These are phyloP conservation scores for Cyaniris semiargus DNA, from an alignment of 2,888 invertebrate genomes.

Conservation along the genomic window DNA sequence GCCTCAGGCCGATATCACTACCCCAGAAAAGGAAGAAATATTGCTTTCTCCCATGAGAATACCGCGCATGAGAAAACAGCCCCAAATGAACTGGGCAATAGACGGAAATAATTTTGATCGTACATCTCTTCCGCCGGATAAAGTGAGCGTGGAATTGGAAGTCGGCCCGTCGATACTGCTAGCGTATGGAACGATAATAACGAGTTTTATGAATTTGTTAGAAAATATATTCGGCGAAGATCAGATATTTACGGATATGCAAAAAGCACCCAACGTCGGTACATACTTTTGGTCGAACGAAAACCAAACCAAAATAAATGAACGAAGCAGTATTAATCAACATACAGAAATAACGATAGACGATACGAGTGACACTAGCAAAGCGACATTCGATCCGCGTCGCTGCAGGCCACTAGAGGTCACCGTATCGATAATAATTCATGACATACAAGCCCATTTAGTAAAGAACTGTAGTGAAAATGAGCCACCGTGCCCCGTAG, in stretches of 20 bases:
- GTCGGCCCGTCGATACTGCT: conserved; percentile 96
- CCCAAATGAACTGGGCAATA: conserved; percentile 83
- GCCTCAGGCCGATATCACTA: conserved; percentile 95
- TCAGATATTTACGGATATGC: conserved; percentile 96
- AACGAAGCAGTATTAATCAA: conserved; percentile 68
- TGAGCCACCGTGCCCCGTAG: conserved; percentile 95
- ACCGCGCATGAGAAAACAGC: conserved; percentile 87
- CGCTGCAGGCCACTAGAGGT: conserved; percentile 94
- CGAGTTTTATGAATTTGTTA: conserved; percentile 93
- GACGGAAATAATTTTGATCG: conserved; percentile 93
- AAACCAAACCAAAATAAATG: conserved; percentile 61
- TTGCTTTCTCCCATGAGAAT: conserved; percentile 95
- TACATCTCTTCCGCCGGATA: conserved; percentile 90
- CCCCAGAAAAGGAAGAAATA: conserved; percentile 96
- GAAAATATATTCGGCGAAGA: conserved; percentile 99
- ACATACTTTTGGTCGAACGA: conserved; percentile 68
- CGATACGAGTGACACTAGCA: conserved; percentile 81
- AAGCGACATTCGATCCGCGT: conserved; percentile 89
- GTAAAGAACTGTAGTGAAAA: conserved; percentile 94
- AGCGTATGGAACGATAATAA: conserved; percentile 94
- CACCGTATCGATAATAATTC: conserved; percentile 94
- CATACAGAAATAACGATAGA: conserved; percentile 82
- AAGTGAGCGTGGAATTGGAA: conserved; percentile 94
- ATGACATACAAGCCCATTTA: conserved; percentile 97
- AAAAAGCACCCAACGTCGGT: conserved; percentile 80